A percentile compares a stretch with the other conserved stretches of the same genome.
Evolutionary conservation across 2,797 vertebrate species (phyloP).

Genomic region (Synaphobranchus kaupii): DNA sequence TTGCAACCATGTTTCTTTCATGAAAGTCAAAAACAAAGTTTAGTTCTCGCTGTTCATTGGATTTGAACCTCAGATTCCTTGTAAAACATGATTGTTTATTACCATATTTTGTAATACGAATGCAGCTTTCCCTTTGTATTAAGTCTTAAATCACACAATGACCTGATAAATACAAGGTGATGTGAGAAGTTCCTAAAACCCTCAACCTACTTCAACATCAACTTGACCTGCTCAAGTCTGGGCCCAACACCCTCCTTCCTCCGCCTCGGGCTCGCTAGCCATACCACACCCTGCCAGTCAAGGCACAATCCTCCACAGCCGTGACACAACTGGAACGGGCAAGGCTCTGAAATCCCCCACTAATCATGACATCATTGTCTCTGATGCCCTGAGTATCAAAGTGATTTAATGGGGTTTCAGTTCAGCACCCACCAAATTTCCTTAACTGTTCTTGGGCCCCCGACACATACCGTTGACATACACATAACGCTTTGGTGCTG

Average conservation of each 20-base stretch:
- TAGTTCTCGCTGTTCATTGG: constrained; percentile 50
- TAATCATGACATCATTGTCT: constrained; percentile 77
- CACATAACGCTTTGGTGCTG: neutral
- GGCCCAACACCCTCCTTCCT: neutral
- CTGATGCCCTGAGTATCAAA: constrained; percentile 79
- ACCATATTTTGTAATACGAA: constrained; percentile 48
- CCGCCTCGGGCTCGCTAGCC: neutral
- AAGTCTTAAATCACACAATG: constrained; percentile 43
- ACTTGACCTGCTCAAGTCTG: neutral
- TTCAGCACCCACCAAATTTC: constrained; percentile 47
- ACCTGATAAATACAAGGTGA: constrained; percentile 53
- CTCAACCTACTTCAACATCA: neutral
- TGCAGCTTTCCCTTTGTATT: constrained; percentile 41
- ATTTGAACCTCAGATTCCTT: constrained; percentile 39
- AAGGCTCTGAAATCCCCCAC: constrained; percentile 70
- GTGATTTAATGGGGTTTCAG: constrained; percentile 75
- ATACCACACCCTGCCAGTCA: constrained; percentile 25
- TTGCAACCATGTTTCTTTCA: constrained; percentile 65
- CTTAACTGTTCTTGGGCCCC: neutral
- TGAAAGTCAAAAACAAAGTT: constrained; percentile 62
- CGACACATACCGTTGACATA: neutral
- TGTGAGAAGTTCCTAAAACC: constrained; percentile 13
- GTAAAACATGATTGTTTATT: constrained; percentile 25
- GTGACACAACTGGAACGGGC: constrained; percentile 47
- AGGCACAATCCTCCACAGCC: constrained; percentile 34